Percentiles rank a stretch among this genome's conserved stretches.
Evolutionary conservation across 2,113 vertebrate genomes (phyloP).

Genomic region (Todiramphus chloris): DNA sequence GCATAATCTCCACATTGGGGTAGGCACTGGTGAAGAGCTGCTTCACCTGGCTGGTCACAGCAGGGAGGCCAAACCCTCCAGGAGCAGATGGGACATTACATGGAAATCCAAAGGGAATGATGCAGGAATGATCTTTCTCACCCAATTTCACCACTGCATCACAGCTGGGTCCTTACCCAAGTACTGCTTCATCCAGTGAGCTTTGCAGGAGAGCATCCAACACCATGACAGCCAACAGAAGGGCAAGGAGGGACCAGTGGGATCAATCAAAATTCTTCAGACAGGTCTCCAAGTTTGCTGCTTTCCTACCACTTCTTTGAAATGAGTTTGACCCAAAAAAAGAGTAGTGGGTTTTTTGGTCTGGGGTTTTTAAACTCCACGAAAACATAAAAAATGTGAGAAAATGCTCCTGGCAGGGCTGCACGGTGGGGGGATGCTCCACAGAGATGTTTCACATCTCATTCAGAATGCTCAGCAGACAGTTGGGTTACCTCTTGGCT

Average conservation of each 20-base stretch:
- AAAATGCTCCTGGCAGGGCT: not conserved
- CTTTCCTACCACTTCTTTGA: not conserved
- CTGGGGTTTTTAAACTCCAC: not conserved
- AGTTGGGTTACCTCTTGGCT: not conserved
- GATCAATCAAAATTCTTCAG: not conserved
- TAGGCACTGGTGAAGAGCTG: too few relatives aligned
- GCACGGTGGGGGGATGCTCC: not conserved
- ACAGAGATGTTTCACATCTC: not conserved
- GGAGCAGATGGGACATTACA: not conserved
- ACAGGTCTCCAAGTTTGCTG: not conserved
- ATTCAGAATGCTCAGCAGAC: not conserved
- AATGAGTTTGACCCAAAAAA: not conserved
- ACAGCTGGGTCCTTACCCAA: not conserved
- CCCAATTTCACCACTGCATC: not conserved
- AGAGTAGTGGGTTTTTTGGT: not conserved
- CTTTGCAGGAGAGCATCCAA: not conserved
- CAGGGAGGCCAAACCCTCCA: not conserved
- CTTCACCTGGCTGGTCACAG: not conserved
- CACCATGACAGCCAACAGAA: not conserved
- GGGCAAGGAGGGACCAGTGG: not conserved
- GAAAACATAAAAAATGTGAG: not conserved
- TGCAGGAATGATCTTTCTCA: not conserved
- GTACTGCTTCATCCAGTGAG: not conserved
- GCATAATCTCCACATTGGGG: rapidly evolving
- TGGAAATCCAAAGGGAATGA: not conserved